Evolutionary conservation across 2,888 invertebrate species (phyloP).

Genomic region (Omphaloscelis lunosa): DNA sequence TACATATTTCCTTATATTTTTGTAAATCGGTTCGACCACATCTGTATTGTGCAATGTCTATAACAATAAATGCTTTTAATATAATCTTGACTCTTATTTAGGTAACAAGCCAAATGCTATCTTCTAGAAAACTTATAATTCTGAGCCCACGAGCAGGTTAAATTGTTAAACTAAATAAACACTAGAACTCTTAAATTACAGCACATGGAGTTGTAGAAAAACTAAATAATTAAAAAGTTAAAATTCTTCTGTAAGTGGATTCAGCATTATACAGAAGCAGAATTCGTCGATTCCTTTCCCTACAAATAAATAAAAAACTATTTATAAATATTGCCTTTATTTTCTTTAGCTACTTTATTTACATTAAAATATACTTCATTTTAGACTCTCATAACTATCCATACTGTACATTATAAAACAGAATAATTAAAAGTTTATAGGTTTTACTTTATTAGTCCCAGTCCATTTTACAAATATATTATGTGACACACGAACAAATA

Average conservation of each 20-base stretch:
- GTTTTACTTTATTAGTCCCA: not conserved
- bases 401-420: slow-evolving; percentile 19
- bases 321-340: slow-evolving; percentile 20
- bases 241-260: not conserved
- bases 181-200: too few species aligned
- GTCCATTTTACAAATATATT: not conserved
- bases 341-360: slow-evolving; percentile 24
- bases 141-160: not conserved
- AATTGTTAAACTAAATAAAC: too few species aligned
- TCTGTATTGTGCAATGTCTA: slow-evolving; percentile 74
- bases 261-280: not conserved
- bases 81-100: slow-evolving; percentile 41
- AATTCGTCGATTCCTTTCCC: not conserved
- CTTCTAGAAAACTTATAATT: not conserved
- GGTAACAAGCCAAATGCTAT: not conserved
- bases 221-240: not conserved
- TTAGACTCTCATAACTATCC: not conserved
- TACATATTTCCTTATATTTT: slow-evolving; percentile 77
- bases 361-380: slow-evolving; percentile 14
- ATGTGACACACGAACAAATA: not conserved
- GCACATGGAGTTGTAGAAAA: too few species aligned
- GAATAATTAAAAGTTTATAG: not conserved
- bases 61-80: slow-evolving; percentile 78
- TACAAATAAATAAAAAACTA: slow-evolving; percentile 24
- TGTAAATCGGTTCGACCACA: slow-evolving; percentile 70